These are phyloP conservation scores for Tetragnatha montana DNA, from an alignment of 2,888 invertebrate species.

Conservation along the genomic window DNA sequence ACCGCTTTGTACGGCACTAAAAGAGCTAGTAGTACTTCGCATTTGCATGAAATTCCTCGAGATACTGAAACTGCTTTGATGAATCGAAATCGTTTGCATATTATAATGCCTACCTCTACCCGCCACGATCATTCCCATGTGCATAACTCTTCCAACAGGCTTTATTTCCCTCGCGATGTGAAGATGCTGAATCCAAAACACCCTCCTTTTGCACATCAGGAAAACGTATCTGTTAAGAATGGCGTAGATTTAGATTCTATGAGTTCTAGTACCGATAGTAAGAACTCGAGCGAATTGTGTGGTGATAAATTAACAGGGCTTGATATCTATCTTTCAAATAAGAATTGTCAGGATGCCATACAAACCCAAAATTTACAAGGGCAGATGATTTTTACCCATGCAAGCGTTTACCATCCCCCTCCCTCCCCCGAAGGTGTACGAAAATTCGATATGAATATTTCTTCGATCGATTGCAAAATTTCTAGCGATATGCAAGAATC, in stretches of 20 bases:
- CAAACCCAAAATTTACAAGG: background rate
- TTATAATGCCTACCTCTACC: slow-evolving; percentile 18
- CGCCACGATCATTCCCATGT: slow-evolving; percentile 34
- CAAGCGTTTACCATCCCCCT: background rate
- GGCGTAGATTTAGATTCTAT: slow-evolving; percentile 15
- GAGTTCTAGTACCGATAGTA: background rate
- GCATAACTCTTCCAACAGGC: background rate
- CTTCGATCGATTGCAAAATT: slow-evolving; percentile 26
- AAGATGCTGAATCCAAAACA: background rate
- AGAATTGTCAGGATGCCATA: background rate
- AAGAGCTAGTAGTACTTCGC: slow-evolving; percentile 30
- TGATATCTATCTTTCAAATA: background rate
- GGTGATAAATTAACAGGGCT: background rate
- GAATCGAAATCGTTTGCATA: slow-evolving; percentile 19
- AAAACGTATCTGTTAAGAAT: background rate
- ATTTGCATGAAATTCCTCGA: slow-evolving; percentile 41
- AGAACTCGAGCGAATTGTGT: background rate
- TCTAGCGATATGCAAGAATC: slow-evolving; percentile 1
- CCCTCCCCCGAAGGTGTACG: background rate
- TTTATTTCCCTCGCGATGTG: background rate
- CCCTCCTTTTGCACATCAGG: background rate
- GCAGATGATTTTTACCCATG: slow-evolving; percentile 13
- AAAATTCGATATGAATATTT: background rate
- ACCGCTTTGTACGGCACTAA: slow-evolving; percentile 27
- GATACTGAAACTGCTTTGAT: slow-evolving; percentile 8